These are phyloP conservation scores for Chondrosia reniformis DNA, from an alignment of 37 sponge, comb jelly and placozoan genomes.

Conservation along the genomic window DNA sequence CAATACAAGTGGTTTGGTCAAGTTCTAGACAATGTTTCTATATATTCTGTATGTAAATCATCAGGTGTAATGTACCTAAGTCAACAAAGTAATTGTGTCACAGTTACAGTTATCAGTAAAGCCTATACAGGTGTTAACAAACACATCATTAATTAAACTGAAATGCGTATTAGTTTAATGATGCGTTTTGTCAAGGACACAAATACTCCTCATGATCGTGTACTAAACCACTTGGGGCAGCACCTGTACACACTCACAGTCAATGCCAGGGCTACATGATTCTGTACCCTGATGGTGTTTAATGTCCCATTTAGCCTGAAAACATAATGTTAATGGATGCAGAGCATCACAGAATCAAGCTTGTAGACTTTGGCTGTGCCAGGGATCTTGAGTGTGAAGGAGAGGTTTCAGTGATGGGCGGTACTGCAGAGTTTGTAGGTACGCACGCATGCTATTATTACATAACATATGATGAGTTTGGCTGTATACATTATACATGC, in stretches of 20 bases:
- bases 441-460: background rate
- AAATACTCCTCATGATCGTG: too few relatives aligned
- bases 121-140: too few relatives aligned
- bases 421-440: constrained; percentile 90
- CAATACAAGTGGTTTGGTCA: too few relatives aligned
- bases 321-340: constrained; percentile 73
- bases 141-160: too few relatives aligned
- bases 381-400: constrained; percentile 34
- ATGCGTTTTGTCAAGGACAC: too few relatives aligned
- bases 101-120: too few relatives aligned
- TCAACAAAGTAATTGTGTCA: too few relatives aligned
- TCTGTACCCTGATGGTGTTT: background rate
- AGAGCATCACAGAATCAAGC: constrained; percentile 40
- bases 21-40: too few relatives aligned
- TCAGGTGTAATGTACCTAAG: too few relatives aligned
- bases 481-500: background rate
- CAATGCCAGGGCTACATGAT: background rate
- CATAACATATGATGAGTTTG: background rate
- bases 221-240: too few relatives aligned
- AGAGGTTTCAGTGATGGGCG: constrained; percentile 48
- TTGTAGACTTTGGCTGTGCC: constrained; percentile 86
- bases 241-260: constrained; percentile 3
- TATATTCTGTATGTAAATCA: too few relatives aligned
- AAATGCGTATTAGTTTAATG: too few relatives aligned
- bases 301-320: constrained; percentile 64